Percentiles rank a stretch among this genome's conserved stretches.
Conservation (phyloP, 2,888 invertebrate species). For the Artemia sinica region DNA sequence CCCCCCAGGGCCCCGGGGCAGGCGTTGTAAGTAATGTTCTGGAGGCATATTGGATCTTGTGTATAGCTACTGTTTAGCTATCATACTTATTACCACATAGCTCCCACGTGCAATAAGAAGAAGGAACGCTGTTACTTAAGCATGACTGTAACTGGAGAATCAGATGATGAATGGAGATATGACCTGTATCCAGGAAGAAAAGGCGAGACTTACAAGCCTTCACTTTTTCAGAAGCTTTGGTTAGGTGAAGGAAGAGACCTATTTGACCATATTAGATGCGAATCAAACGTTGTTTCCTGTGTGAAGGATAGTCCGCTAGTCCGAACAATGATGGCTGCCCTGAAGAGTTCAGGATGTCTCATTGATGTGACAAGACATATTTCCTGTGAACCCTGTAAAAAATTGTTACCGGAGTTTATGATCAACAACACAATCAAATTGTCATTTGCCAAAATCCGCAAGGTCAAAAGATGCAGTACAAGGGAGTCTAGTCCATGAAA, state of each 20-base stretch:
- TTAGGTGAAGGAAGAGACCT: slow-evolving; percentile 50
- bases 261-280: slow-evolving; percentile 56
- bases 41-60: no score
- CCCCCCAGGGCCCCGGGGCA: no score
- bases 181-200: slow-evolving; percentile 63
- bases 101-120: not conserved
- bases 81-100: not conserved
- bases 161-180: slow-evolving; percentile 21
- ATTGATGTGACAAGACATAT: no score
- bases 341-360: no score
- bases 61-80: no score
- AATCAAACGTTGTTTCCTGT: slow-evolving; percentile 56
- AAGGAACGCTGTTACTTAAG: not conserved
- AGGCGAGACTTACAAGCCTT: slow-evolving; percentile 40
- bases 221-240: slow-evolving; percentile 40
- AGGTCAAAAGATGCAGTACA: slow-evolving; percentile 49
- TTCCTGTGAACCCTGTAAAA: no score
- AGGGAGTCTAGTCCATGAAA: slow-evolving; percentile 70
- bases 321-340: no score
- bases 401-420: no score
- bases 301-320: slow-evolving; percentile 55
- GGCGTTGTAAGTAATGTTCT: no score
- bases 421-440: no score
- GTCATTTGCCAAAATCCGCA: slow-evolving; percentile 78
- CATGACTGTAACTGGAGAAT: not conserved